phyloP scores from a whole-genome alignment of 2,888 invertebrate species.

The Cosmia pyralina region DNA sequence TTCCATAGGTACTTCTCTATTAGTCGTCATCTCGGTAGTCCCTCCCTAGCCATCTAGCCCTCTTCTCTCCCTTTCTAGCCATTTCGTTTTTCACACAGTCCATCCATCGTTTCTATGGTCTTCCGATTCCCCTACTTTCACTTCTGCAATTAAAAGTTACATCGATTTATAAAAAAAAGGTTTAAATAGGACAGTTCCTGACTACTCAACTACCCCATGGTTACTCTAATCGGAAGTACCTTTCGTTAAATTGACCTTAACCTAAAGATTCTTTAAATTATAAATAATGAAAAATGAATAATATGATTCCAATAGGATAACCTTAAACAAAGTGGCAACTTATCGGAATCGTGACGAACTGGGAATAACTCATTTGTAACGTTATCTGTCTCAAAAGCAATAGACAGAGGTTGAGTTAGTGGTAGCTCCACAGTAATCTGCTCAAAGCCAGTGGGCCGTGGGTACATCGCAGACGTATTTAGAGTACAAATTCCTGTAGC shows the following conservation, averaged over 20 bases:
- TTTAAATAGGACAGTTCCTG: background rate
- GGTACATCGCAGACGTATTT: slow-evolving; percentile 75
- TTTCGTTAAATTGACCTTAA: slow-evolving; percentile 31
- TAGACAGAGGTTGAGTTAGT: slow-evolving; percentile 42
- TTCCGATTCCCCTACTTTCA: background rate
- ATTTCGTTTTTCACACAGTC: background rate
- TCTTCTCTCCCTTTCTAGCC: too few species aligned
- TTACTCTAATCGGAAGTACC: slow-evolving; percentile 18
- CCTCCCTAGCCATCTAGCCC: too few species aligned
- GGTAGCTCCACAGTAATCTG: slow-evolving; percentile 62
- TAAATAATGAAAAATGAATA: background rate
- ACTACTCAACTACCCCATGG: slow-evolving; percentile 14
- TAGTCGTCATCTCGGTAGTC: background rate
- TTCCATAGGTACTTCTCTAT: background rate
- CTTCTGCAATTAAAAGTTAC: background rate
- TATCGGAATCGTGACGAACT: slow-evolving; percentile 1
- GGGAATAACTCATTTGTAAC: slow-evolving; percentile 15
- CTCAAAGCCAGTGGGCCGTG: slow-evolving; percentile 64
- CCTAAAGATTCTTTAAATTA: slow-evolving; percentile 11
- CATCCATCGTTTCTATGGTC: background rate
- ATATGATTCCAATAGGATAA: background rate
- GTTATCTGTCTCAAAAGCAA: slow-evolving; percentile 38
- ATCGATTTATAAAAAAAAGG: background rate
- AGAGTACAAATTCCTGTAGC: slow-evolving; percentile 80
- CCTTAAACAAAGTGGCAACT: background rate